These are phyloP conservation scores for Papilio demoleus DNA, from an alignment of 2,888 invertebrate species.

Conservation along the genomic window DNA sequence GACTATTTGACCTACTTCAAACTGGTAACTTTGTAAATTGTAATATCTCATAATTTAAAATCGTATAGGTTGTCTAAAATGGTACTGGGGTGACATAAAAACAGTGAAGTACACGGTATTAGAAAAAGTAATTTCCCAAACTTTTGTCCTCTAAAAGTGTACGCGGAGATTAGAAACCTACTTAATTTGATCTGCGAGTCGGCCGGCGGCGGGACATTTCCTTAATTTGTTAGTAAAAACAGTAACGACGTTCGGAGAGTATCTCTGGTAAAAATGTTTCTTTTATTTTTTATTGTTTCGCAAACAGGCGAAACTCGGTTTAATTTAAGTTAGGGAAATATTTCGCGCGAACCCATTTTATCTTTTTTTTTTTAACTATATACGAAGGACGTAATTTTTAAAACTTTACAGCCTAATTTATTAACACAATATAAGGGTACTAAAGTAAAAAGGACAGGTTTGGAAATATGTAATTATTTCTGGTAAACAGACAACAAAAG, in stretches of 20 bases:
- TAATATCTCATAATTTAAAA: no score
- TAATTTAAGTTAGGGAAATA: conserved; percentile 41
- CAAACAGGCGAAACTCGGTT: conserved; percentile 39
- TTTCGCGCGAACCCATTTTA: conserved; percentile 36
- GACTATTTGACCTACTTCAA: conserved; percentile 14
- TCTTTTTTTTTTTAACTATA: conserved; percentile 21
- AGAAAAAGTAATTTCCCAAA: conserved; percentile 38
- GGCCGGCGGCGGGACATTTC: conserved; percentile 36
- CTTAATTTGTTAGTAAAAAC: conserved; percentile 45
- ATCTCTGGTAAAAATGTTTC: conserved; percentile 41
- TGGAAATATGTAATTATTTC: background rate
- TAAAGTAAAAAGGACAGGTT: background rate
- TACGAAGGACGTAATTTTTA: background rate
- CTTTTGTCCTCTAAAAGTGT: conserved; percentile 35
- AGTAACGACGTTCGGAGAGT: conserved; percentile 40
- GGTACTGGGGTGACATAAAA: conserved; percentile 18
- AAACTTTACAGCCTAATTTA: background rate
- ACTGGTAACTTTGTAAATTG: background rate
- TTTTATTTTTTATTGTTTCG: conserved; percentile 42
- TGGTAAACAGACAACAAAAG: background rate
- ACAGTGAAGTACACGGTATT: conserved; percentile 18
- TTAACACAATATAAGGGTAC: no score
- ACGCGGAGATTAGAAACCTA: conserved; percentile 41
- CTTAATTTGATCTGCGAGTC: conserved; percentile 37
- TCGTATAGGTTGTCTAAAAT: background rate